Evolutionary conservation across 2,113 vertebrate genomes (phyloP).

Genomic region (Apteryx mantelli): DNA sequence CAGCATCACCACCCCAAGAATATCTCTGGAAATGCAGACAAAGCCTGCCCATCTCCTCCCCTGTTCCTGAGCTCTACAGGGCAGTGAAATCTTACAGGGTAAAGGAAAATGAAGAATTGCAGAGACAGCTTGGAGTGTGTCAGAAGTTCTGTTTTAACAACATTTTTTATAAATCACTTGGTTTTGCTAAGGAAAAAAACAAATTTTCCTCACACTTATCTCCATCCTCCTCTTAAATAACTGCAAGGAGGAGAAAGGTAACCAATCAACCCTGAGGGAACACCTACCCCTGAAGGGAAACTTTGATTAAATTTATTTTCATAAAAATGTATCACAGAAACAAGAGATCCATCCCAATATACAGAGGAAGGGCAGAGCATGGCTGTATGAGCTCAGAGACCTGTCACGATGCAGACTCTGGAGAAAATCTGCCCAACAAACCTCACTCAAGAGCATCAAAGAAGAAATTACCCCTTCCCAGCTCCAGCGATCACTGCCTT

Average conservation of each 20-base stretch:
- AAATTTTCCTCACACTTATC: not conserved
- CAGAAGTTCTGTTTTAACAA: not conserved
- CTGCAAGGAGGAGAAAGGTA: not conserved
- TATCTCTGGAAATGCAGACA: not conserved
- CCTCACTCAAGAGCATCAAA: rapidly evolving
- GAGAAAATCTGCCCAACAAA: not conserved
- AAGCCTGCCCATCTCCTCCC: not conserved
- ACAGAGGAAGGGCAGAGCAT: not conserved
- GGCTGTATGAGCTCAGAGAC: not conserved
- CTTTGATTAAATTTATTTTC: not conserved
- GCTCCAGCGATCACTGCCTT: not conserved
- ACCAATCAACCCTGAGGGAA: not conserved
- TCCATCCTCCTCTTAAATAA: not conserved
- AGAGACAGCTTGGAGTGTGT: not conserved
- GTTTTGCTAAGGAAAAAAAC: not conserved
- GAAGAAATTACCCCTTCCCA: not conserved
- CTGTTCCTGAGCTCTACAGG: not conserved
- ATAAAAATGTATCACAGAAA: not conserved
- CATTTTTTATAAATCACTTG: not conserved
- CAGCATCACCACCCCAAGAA: not conserved
- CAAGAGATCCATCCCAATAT: not conserved
- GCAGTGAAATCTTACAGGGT: not conserved
- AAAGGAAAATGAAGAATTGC: not conserved
- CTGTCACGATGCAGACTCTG: not conserved
- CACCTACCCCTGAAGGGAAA: not conserved